Evolutionary conservation across 2,113 vertebrate species (phyloP).

Genomic region (Hemiscyllium ocellatum): DNA sequence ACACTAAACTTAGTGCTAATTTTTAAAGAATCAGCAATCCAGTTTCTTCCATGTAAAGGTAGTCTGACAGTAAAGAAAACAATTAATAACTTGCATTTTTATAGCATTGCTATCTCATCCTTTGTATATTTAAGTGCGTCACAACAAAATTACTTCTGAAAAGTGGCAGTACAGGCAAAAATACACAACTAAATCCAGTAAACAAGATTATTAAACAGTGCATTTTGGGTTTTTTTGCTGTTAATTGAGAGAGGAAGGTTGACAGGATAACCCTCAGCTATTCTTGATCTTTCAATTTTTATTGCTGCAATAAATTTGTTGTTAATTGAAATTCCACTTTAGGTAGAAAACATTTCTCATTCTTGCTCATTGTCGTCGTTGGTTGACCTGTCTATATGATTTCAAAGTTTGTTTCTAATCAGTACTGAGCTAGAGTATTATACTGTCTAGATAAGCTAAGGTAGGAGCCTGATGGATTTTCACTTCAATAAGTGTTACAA

Average conservation of each 20-base stretch:
- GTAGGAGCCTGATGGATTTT: neutral
- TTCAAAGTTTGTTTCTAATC: neutral
- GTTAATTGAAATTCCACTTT: neutral
- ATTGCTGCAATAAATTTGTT: neutral
- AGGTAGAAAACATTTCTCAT: neutral
- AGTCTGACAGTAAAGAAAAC: neutral
- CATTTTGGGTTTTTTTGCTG: neutral
- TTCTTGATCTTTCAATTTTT: neutral
- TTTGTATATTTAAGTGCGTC: neutral
- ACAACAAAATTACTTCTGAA: neutral
- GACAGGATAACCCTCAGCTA: neutral
- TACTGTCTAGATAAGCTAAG: neutral
- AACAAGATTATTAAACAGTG: neutral
- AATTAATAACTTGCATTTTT: neutral
- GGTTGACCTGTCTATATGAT: neutral
- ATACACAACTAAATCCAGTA: neutral
- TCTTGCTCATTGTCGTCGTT: neutral
- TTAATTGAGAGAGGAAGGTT: neutral
- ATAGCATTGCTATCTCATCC: neutral
- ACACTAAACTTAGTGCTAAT: neutral
- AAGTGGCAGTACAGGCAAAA: neutral
- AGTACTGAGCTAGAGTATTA: neutral
- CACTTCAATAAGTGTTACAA: neutral
- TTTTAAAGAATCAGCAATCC: neutral
- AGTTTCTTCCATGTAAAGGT: neutral